Evolutionary conservation across 2,888 invertebrate species (phyloP), one percentile per base, ranked within the genome.

Genomic region (Erebia palarica): DNA sequence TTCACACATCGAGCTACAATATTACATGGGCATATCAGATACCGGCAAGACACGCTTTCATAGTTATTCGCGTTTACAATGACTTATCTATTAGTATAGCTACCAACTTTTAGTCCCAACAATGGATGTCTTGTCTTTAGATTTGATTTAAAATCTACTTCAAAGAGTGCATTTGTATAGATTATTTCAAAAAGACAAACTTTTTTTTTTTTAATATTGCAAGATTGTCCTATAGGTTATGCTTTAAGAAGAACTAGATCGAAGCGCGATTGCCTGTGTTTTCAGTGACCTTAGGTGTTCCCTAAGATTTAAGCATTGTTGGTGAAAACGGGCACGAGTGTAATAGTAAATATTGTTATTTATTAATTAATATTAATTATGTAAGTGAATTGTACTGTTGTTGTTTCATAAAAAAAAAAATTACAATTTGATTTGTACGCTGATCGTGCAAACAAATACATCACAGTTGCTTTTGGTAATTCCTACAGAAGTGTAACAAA

Each of bases 21-120:
- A 71, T 75, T 71, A 70, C 71, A 73, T 27, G 73, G 73, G 74
- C 74, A 73, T 70, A 63, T 73, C 0, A 36, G 0, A 7, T 67
- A 57, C 60, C 51, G 71, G 64, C 71, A 69, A 71, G 71, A 73
- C 21, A 73, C 73, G 61, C 9, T 64, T 66, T 67, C 63, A 18
- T 61, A 68, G 42, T 42, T 67, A 42, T 36, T 51, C n/a, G 21
- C 18, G 11, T 44, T 58, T n/a, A 49, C 9, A 49, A 55, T 58
- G 44, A 53, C 18, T 7, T 69, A 59, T 36, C 8, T 44, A 42
- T 27, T 21, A n/a, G 10, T 18, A 21, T 14, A 21, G 27, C 63
- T 63, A 63, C 63, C 63, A 63, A 63, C 63, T 63, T 63, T 63
- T 21, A 63, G 63, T 63, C 5, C 21, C 16, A 44, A 8, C 18